phyloP scores from a whole-genome alignment of 2,113 vertebrate genomes.

The Pholis gunnellus region DNA sequence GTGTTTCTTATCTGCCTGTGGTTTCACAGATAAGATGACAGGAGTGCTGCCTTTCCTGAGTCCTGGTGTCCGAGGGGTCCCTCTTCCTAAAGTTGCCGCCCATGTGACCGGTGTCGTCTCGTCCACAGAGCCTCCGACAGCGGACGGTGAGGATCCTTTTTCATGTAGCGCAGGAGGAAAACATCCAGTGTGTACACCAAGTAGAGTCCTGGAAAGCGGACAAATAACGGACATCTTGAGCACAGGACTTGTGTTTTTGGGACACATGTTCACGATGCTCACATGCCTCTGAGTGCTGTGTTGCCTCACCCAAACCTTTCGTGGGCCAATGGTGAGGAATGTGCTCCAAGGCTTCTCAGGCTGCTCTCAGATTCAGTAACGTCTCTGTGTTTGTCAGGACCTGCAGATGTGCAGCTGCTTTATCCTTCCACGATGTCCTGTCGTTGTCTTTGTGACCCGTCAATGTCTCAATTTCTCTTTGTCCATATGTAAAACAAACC shows the following conservation, averaged over 20 bases:
- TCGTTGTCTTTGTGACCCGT: background rate
- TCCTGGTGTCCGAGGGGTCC: constrained; percentile 47
- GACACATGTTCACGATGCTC: background rate
- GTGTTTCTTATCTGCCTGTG: constrained; percentile 13
- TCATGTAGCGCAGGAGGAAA: background rate
- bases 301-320: constrained; percentile 2
- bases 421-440: background rate
- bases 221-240: too few relatives aligned
- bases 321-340: constrained; percentile 57
- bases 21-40: constrained; percentile 78
- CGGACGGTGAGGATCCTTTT: constrained; percentile 77
- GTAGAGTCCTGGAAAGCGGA: background rate
- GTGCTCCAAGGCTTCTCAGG: constrained; percentile 49
- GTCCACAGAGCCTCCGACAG: constrained; percentile 20
- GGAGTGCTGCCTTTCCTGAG: constrained; percentile 42
- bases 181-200: background rate
- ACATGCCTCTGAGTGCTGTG: background rate
- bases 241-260: background rate
- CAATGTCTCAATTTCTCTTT: background rate
- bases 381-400: constrained; percentile 51
- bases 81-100: constrained; percentile 78
- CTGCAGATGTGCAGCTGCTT: constrained; percentile 49
- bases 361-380: constrained; percentile 30
- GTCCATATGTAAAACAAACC: background rate
- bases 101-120: constrained; percentile 86